Percentiles rank a stretch among this genome's conserved stretches.
These are phyloP conservation scores for Tetramorium bicarinatum DNA, from an alignment of 2,888 invertebrate genomes.

Conservation along the genomic window DNA sequence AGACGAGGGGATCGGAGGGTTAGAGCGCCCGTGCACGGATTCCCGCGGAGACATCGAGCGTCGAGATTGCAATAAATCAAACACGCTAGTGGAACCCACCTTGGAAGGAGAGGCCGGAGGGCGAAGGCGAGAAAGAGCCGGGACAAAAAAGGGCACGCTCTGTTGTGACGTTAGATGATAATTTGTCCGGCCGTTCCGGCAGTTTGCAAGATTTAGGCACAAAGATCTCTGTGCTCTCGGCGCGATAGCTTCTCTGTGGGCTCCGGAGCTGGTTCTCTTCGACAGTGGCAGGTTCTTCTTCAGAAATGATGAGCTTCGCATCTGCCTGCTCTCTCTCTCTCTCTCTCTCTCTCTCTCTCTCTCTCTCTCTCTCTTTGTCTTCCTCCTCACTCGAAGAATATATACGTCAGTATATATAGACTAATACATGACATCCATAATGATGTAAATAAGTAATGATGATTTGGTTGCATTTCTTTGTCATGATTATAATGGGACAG, in stretches of 20 bases:
- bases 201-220: constrained; percentile 74
- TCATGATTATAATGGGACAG: background rate
- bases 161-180: constrained; percentile 81
- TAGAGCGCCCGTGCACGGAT: constrained; percentile 66
- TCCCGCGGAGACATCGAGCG: constrained; percentile 68
- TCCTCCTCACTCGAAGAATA: background rate
- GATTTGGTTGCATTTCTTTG: background rate
- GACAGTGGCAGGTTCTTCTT: constrained; percentile 42
- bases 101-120: constrained; percentile 36
- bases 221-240: constrained; percentile 45
- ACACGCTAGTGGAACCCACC: constrained; percentile 66
- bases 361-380: background rate
- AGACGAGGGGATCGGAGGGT: background rate
- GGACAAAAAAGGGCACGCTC: constrained; percentile 76
- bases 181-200: constrained; percentile 80
- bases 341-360: background rate
- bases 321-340: constrained; percentile 23
- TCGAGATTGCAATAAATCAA: constrained; percentile 81
- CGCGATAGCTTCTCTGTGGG: constrained; percentile 23
- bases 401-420: background rate
- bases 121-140: constrained; percentile 47
- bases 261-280: constrained; percentile 33
- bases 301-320: constrained; percentile 51
- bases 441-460: background rate
- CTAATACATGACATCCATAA: background rate